These are phyloP conservation scores for Drosophila gaucha DNA, from an alignment of 2,888 invertebrate genomes.

Conservation along the genomic window DNA sequence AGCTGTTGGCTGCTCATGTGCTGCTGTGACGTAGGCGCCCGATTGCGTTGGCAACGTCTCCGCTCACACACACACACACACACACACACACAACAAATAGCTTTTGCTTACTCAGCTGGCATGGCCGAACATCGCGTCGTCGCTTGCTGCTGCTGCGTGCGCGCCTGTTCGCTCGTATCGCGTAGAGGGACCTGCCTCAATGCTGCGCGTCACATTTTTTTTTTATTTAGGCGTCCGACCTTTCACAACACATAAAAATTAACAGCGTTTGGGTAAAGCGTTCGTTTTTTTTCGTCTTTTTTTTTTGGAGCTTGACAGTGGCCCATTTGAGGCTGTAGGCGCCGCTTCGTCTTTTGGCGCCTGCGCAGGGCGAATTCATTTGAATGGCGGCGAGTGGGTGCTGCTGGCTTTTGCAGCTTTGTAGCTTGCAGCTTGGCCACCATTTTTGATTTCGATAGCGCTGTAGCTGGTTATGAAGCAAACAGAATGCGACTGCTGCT, in stretches of 20 bases:
- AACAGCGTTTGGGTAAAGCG: slow-evolving; percentile 16
- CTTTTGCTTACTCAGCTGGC: slow-evolving; percentile 35
- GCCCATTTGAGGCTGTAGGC: slow-evolving; percentile 46
- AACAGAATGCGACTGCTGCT: slow-evolving; percentile 69
- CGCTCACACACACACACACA: slow-evolving; percentile 26
- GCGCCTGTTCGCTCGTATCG: slow-evolving; percentile 79
- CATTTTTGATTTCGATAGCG: slow-evolving; percentile 70
- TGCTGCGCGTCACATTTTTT: slow-evolving; percentile 68
- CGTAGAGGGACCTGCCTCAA: slow-evolving; percentile 83
- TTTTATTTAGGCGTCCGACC: slow-evolving; percentile 50
- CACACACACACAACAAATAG: slow-evolving; percentile 28
- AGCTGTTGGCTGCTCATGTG: slow-evolving; percentile 34
- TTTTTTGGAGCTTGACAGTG: slow-evolving; percentile 16
- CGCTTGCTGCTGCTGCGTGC: slow-evolving; percentile 57
- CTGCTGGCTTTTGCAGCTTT: slow-evolving; percentile 74
- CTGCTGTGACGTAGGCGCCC: slow-evolving; percentile 63
- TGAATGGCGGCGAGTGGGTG: slow-evolving; percentile 9
- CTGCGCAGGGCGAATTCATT: slow-evolving; percentile 38
- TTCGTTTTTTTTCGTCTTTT: slow-evolving; percentile 20
- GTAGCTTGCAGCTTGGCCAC: slow-evolving; percentile 69
- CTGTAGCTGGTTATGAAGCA: slow-evolving; percentile 79
- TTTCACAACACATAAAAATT: slow-evolving; percentile 49
- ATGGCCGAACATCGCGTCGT: slow-evolving; percentile 30
- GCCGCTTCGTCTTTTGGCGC: slow-evolving; percentile 62
- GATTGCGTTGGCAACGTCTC: slow-evolving; percentile 44